Base-by-base conservation (phyloP, 2,888 invertebrate species). In the Rotaria macrura region DNA sequence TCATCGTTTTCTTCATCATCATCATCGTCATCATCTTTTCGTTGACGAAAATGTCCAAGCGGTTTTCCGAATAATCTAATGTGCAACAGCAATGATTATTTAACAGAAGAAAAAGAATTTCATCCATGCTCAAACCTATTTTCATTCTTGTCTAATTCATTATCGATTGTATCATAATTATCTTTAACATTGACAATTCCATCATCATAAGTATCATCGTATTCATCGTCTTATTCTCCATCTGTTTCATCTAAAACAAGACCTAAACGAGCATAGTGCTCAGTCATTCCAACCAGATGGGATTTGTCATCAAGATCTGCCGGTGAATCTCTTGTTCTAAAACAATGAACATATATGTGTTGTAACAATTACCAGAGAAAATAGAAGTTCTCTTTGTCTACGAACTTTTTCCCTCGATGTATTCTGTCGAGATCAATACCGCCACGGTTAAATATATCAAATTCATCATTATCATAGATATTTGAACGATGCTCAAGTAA, bases 401-500 rank as follows among this genome's bases (percentile, higher is more conserved):
- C 88, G 88, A 88, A 90, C 92, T 90, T 91, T 90, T 93, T 93
- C 29, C 92, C 93, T 87, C 89, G 90, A 87, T 92, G 92, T 54
- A 92, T 90, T 87, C 89, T 91, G 2, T 91, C 88, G 55, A 89
- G 89, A 87, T 92, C 92, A 1, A 94, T 92, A 87, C 92, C 91
- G 84, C 93, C 93, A 29, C 92, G 89, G 86, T 93, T 93, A 93
- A 94, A 94, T 1, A 95, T 92, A 89, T 95, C 94, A 90, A 94
- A 94, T 89, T 94, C 93, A 89, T 95, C 94, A 85, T 91, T 93
- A 88, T 95, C 94, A 89, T 93, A 94, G 23, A 95, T 92, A 90
- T 94, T 94, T 84, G 93, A 91, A 84, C 94, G 74, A n/a, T 29
- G 25, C 38, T 55, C 79, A 29, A 40, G 29, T 23, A 57, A 4